Conservation (phyloP, 2,797 vertebrate genomes). For the Phaenicophaeus curvirostris region DNA sequence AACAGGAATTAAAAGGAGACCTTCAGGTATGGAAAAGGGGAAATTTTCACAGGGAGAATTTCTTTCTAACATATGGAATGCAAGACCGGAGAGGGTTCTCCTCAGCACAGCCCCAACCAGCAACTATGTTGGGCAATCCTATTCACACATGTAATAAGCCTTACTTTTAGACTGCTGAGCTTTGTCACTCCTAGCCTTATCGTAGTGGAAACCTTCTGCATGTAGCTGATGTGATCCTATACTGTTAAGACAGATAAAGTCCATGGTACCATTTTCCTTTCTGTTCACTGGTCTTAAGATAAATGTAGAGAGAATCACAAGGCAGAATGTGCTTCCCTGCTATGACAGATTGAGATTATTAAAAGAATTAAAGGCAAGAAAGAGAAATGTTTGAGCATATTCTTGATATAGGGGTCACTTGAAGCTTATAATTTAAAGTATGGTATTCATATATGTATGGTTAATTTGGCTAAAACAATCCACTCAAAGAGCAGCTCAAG, state of each 20-base stretch:
- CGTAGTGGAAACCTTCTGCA: background rate
- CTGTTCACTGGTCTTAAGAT: background rate
- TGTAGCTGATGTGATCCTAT: background rate
- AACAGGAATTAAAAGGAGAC: background rate
- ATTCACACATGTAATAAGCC: background rate
- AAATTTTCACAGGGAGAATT: background rate
- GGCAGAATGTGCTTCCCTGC: background rate
- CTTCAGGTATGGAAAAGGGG: background rate
- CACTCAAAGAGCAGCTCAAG: background rate
- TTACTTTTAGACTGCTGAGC: background rate
- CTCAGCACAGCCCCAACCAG: background rate
- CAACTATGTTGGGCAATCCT: fast-evolving
- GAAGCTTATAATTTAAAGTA: background rate
- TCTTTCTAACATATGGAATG: background rate
- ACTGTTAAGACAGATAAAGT: background rate
- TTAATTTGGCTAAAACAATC: background rate
- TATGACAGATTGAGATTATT: background rate
- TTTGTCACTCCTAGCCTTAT: background rate
- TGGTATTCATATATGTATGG: background rate
- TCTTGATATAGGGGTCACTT: background rate
- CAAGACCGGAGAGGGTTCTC: background rate
- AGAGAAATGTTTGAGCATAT: background rate
- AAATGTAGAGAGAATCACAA: background rate
- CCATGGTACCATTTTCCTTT: background rate
- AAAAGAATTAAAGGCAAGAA: background rate